phyloP scores from a whole-genome alignment of 2,113 vertebrate species.

The Podilymbus podiceps region DNA sequence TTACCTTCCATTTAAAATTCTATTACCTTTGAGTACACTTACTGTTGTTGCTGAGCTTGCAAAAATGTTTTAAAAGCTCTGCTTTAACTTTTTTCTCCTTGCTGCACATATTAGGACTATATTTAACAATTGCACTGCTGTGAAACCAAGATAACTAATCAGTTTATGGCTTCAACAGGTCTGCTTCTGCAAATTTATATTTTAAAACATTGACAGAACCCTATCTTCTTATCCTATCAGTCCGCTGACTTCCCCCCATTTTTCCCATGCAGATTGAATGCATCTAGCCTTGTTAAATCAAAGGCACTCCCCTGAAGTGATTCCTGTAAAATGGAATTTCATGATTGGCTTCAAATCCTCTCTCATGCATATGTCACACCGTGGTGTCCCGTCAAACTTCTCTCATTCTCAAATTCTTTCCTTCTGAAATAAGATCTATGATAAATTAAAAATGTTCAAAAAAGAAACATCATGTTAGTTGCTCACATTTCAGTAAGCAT shows the following conservation, averaged over 20 bases:
- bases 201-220: not conserved
- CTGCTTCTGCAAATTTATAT: not conserved
- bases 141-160: not conserved
- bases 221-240: not conserved
- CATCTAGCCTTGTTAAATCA: not conserved
- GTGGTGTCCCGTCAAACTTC: not conserved
- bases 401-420: not conserved
- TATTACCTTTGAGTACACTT: not conserved
- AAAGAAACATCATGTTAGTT: not conserved
- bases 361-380: not conserved
- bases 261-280: not conserved
- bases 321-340: not conserved
- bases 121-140: not conserved
- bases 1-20: conserved; percentile 41
- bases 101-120: not conserved
- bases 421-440: not conserved
- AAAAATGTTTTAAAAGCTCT: not conserved
- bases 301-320: not conserved
- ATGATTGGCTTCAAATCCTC: not conserved
- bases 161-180: not conserved
- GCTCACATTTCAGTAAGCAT: not conserved
- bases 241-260: not conserved
- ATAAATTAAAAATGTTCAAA: not conserved
- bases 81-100: not conserved
- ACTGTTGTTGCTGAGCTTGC: not conserved